Percentiles rank a stretch among this genome's conserved stretches.
These are phyloP conservation scores for Hyles lineata DNA, from an alignment of 2,888 invertebrate genomes.

Conservation along the genomic window DNA sequence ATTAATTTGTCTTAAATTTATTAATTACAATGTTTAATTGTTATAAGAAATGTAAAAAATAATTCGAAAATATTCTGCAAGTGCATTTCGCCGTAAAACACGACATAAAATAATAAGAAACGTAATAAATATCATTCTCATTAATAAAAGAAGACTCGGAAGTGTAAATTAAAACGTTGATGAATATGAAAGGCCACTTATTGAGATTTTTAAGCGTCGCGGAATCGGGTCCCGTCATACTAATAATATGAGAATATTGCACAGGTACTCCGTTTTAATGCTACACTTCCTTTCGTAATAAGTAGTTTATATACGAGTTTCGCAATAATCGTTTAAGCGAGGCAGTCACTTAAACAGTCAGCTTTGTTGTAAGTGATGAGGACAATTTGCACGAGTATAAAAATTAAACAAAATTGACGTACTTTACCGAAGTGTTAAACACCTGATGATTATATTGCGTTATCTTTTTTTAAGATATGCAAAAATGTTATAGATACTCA, in stretches of 20 bases:
- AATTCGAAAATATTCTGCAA: no score
- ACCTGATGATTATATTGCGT: background rate
- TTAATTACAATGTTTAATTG: no score
- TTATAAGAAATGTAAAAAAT: no score
- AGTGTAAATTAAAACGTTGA: background rate
- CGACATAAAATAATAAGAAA: background rate
- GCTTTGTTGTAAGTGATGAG: constrained; percentile 12
- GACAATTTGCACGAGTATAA: background rate
- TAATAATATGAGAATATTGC: background rate
- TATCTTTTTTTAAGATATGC: background rate
- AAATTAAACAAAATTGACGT: background rate
- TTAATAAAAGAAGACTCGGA: background rate
- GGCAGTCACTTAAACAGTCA: constrained; percentile 11
- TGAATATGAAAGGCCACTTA: background rate
- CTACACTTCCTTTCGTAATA: constrained; percentile 13
- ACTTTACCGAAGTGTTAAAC: background rate
- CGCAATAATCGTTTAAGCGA: constrained; percentile 13
- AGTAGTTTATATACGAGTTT: constrained; percentile 2
- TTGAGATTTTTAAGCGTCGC: background rate
- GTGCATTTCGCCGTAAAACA: no score
- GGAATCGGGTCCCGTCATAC: background rate
- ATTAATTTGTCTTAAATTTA: no score
- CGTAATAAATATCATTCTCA: background rate
- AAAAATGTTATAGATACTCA: background rate
- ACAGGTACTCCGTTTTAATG: constrained; percentile 5